Evolutionary conservation across 1,140 invertebrate species (phyloP), one percentile per base, ranked within the genome.

Genomic region (Episyrphus balteatus): DNA sequence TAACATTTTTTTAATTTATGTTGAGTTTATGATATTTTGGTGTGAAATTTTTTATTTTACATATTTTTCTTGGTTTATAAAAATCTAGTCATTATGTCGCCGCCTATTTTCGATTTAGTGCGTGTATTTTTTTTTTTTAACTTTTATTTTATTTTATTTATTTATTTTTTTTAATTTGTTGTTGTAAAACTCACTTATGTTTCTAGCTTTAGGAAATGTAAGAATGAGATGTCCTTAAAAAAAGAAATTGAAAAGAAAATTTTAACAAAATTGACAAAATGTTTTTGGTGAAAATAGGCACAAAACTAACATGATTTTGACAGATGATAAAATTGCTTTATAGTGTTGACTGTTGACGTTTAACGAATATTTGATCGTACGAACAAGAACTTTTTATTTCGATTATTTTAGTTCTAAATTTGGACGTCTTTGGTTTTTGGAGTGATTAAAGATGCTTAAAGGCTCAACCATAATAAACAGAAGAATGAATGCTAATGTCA

Each of bases 241-340:
- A n/a, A 26, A 26, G 55, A 57, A 60, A 57, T 59, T 55, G 55
- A 59, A 59, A 60, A 57, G 55, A 54, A 48, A 51, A 60, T 43
- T 45, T 48, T 50, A 56, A 51, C 49, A 50, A 26, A 26, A 26
- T 26, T 26, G 21, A 26, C 21, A 26, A 26, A 26, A 26, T 26
- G 21, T 3, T 26, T 26, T 26, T 26, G 21, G 8, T 26, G 21
- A 8, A 26, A 26, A 8, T 5, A 26, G 21, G 8, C 21, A 26
- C 21, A 26, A 26, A 26, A 26, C 21, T 26, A n/a, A n/a, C n/a
- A n/a, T n/a, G n/a, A n/a, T n/a, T n/a, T n/a, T n/a, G n/a, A n/a
- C n/a, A n/a, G n/a, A n/a, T n/a, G n/a, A n/a, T n/a, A n/a, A n/a
- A n/a, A n/a, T n/a, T n/a, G n/a, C n/a, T n/a, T n/a, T n/a, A n/a